Evolutionary conservation across 2,797 vertebrate genomes (phyloP).

Genomic region (Nasua narica): DNA sequence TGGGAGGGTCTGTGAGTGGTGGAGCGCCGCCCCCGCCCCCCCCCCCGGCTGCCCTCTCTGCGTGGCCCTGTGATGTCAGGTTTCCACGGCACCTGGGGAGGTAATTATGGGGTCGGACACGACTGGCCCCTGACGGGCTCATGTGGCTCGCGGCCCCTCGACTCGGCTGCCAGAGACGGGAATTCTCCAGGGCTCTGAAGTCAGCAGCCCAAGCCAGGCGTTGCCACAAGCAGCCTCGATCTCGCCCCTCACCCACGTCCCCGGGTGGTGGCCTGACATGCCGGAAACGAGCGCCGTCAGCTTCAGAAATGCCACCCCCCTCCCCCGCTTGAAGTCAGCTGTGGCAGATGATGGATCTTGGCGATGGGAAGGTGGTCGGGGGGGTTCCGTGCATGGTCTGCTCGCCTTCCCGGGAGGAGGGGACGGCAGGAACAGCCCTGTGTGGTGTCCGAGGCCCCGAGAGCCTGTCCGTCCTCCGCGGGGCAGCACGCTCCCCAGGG

Average conservation of each 20-base stretch:
- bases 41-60: not conserved
- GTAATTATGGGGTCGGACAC: not conserved
- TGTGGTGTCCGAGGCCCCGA: not conserved
- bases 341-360: not conserved
- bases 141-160: not conserved
- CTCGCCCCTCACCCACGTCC: not conserved
- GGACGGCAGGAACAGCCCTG: not conserved
- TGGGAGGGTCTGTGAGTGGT: not conserved
- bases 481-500: fast-evolving
- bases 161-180: not conserved
- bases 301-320: not conserved
- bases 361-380: not conserved
- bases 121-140: not conserved
- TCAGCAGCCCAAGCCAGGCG: not conserved
- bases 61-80: not conserved
- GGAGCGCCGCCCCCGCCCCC: not conserved
- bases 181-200: not conserved
- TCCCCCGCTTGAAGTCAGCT: not conserved
- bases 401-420: not conserved
- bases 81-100: not conserved
- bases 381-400: not conserved
- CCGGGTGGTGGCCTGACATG: not conserved
- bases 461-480: not conserved
- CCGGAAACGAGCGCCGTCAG: not conserved
- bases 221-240: not conserved